phyloP scores from a whole-genome alignment of 2,797 vertebrate genomes.

The Alca torda region DNA sequence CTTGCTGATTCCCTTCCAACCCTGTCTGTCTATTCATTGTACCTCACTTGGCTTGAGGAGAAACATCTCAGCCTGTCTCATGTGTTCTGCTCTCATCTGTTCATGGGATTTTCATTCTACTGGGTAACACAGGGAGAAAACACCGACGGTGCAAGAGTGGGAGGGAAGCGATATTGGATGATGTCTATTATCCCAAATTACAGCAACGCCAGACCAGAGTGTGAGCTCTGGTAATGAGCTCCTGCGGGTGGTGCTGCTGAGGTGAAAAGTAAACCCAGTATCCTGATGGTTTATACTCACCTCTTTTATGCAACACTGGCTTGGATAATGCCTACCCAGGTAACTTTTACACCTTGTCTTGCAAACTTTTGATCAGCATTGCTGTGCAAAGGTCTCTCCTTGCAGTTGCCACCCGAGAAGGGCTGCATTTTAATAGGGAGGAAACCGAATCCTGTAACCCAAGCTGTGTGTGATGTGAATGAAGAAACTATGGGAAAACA shows the following conservation, averaged over 20 bases:
- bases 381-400: neutral
- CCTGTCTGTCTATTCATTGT: accelerated
- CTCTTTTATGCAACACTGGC: neutral
- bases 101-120: neutral
- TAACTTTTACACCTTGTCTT: neutral
- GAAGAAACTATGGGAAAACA: slow-evolving; percentile 2
- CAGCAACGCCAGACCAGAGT: neutral
- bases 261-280: neutral
- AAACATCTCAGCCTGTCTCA: neutral
- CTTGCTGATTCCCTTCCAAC: neutral
- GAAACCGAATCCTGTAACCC: slow-evolving; percentile 2
- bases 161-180: neutral
- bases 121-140: neutral
- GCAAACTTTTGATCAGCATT: neutral
- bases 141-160: accelerated
- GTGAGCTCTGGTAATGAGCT: neutral
- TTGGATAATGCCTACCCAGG: neutral
- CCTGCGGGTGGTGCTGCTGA: neutral
- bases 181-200: neutral
- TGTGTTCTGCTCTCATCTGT: neutral
- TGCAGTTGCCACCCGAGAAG: neutral
- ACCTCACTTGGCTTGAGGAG: neutral
- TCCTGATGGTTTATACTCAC: neutral
- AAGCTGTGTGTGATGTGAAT: neutral
- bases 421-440: neutral